Base-by-base conservation (phyloP, 2,888 invertebrate species). In the Chloroclystis v-ata region DNA sequence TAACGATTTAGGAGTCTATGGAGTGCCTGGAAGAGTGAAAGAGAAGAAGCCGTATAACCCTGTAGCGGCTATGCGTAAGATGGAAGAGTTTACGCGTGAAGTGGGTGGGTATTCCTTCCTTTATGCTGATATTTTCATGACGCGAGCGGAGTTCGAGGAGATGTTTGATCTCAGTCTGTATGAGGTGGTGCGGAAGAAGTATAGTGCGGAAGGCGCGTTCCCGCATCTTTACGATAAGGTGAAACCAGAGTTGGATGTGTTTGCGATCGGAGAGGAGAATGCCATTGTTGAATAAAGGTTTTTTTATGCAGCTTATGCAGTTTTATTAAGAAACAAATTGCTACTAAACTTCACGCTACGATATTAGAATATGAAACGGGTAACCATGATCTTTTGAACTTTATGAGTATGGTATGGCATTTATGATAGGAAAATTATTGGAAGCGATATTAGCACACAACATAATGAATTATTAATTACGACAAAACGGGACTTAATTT, bases 111-210 rank as follows among this genome's bases (percentile, higher is more conserved):
- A 89, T 63, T 91, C 92, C 2, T 93, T 93, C 67, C 69, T 93
- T 12, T 93, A 93, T 55, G 92, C 92, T 0, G 92, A 93, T 63
- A 92, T 91, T 29, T 93, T 92, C 60, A 93, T 93, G 92, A 90
- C 83, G 0, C 75, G 80, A 9, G 68, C 87, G 16, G 92, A 93
- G 63, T 92, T 92, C 63, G 89, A 90, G 55, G 81, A 88, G 58
- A 93, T 93, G 92, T 93, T 93, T 61, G 92, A 93, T 72, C 70
- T 92, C 61, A 82, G 83, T 0, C 68, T 92, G 53, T 93, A 92
- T 60, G 90, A 92, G 54, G 65, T 69, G 16, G 92, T 91, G 1
- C 80, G 92, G 47, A 78, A 67, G 60, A 90, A 90, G 68, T 92
- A 91, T 59, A 72, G 74, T 2, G 92, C 91, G 0, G 85, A 86